Evolutionary conservation across 2,888 invertebrate species (phyloP).

Genomic region (Drosophila nr. medialis): DNA sequence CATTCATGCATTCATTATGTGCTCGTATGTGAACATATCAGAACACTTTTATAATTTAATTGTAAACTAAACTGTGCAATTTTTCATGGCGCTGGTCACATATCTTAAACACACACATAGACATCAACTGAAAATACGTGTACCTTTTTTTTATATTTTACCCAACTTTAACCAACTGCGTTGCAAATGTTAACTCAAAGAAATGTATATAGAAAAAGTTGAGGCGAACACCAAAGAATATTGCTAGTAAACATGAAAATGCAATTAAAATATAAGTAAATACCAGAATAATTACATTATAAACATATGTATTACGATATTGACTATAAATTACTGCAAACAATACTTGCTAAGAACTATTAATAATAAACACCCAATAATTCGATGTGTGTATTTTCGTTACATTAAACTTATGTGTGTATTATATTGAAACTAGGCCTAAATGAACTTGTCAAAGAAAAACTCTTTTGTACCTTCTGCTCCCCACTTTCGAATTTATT

Average conservation of each 20-base stretch:
- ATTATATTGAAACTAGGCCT: constrained; percentile 15
- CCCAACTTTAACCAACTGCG: constrained; percentile 38
- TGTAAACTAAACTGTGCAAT: constrained; percentile 9
- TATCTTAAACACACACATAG: constrained; percentile 10
- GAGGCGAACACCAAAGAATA: constrained; percentile 38
- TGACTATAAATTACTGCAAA: constrained; percentile 16
- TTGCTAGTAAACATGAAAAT: constrained; percentile 6
- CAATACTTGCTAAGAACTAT: constrained; percentile 19
- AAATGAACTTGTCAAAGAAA: constrained; percentile 28
- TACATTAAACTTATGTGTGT: constrained; percentile 14
- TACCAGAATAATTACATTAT: constrained; percentile 23
- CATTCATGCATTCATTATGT: not conserved
- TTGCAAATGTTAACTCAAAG: constrained; percentile 23
- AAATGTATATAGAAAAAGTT: constrained; percentile 40
- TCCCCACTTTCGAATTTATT: constrained; percentile 77
- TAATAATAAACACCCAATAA: constrained; percentile 5
- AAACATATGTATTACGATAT: constrained; percentile 16
- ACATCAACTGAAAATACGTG: constrained; percentile 15
- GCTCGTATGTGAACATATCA: constrained; percentile 57
- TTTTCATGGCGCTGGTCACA: constrained; percentile 20
- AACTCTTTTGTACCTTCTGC: constrained; percentile 77
- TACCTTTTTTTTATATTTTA: constrained; percentile 38
- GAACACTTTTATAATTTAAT: constrained; percentile 40
- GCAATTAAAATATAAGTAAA: constrained; percentile 17
- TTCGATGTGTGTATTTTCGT: constrained; percentile 11